A percentile compares a stretch with the other conserved stretches of the same genome.
Evolutionary conservation across 2,113 vertebrate genomes (phyloP).

Genomic region (Tapirus terrestris): DNA sequence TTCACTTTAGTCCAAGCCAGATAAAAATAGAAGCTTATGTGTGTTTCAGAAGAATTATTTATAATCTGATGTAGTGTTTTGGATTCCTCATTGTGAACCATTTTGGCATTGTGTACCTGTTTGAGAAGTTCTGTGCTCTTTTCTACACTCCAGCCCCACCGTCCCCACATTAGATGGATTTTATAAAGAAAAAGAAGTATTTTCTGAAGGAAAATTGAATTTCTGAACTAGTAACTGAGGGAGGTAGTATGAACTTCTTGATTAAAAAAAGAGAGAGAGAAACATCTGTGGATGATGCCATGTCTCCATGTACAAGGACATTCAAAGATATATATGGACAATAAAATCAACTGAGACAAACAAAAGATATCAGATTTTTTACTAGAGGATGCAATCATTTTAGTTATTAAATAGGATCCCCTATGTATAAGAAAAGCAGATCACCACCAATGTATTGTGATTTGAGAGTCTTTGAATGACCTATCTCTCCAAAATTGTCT

Average conservation of each 20-base stretch:
- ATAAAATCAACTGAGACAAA: background rate
- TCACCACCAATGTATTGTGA: background rate
- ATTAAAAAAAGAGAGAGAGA: background rate
- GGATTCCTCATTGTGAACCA: background rate
- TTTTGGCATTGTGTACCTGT: background rate
- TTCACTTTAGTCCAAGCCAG: background rate
- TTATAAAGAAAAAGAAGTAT: background rate
- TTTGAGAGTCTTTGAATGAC: background rate
- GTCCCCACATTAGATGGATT: background rate
- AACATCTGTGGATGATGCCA: background rate
- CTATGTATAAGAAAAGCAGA: background rate
- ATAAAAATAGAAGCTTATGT: background rate
- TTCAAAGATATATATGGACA: background rate
- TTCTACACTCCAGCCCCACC: background rate
- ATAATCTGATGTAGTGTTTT: background rate
- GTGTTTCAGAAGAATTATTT: background rate
- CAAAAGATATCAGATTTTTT: background rate
- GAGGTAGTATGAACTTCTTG: background rate
- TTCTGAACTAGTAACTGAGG: background rate
- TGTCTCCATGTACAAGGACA: background rate
- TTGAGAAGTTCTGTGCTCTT: background rate
- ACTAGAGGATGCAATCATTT: background rate
- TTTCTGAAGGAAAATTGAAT: background rate
- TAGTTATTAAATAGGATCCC: background rate
- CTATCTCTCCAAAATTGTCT: background rate